These are phyloP conservation scores for Ptiloglossa arizonensis DNA, from an alignment of 1,140 invertebrate species.

Conservation along the genomic window DNA sequence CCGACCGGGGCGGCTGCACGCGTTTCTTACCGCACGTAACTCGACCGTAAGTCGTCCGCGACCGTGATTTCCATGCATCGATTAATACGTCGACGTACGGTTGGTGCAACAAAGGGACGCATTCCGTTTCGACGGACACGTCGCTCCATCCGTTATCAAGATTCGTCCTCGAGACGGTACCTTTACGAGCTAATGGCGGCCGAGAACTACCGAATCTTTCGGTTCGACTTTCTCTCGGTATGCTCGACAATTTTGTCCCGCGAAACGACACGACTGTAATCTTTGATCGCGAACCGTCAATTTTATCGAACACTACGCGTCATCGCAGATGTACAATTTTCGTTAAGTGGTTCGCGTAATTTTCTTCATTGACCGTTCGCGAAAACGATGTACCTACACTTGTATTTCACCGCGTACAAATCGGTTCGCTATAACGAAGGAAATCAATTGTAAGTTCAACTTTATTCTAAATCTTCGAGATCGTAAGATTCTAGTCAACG, in stretches of 20 bases:
- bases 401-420: no score
- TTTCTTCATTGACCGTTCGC: no score
- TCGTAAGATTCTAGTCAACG: no score
- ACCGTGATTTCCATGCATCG: constrained; percentile 52
- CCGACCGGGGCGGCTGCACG: not conserved
- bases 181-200: not conserved
- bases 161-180: not conserved
- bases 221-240: not conserved
- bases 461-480: no score
- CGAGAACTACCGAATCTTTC: not conserved
- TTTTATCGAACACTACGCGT: no score
- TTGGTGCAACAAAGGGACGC: not conserved
- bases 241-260: not conserved
- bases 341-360: no score
- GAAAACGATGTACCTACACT: no score
- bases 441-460: no score
- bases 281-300: no score
- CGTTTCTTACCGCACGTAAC: not conserved
- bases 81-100: constrained; percentile 54
- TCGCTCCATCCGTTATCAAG: not conserved
- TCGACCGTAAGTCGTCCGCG: not conserved
- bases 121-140: not conserved
- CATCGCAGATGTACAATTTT: no score
- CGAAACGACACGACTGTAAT: constrained; percentile 13
- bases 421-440: no score